phyloP scores from a whole-genome alignment of 2,113 vertebrate genomes.

The Morone saxatilis region DNA sequence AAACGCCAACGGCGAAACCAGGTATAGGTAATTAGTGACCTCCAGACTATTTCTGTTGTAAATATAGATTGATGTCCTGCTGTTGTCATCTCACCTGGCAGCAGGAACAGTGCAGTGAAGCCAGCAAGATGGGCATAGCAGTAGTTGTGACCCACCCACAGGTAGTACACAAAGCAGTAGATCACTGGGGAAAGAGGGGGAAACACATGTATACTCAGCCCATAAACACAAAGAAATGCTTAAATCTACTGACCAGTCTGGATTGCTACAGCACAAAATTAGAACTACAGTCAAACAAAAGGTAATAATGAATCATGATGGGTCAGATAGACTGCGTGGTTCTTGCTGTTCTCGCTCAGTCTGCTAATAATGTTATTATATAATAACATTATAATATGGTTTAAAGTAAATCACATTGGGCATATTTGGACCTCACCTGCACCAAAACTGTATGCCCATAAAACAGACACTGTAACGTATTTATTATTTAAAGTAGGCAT shows the following conservation, averaged over 20 bases:
- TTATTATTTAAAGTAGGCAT: not conserved
- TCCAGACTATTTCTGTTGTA: not conserved
- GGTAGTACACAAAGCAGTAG: constrained; percentile 82
- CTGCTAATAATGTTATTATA: not conserved
- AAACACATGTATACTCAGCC: not conserved
- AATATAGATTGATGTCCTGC: not conserved
- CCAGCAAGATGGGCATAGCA: constrained; percentile 82
- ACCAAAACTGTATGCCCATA: not conserved
- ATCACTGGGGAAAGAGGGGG: constrained; percentile 79
- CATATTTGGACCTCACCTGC: not conserved
- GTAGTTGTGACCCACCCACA: constrained; percentile 80
- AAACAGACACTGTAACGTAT: not conserved
- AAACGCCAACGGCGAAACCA: no score
- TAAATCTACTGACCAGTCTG: not conserved
- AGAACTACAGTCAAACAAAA: not conserved
- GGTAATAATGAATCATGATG: not conserved
- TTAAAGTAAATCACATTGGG: not conserved
- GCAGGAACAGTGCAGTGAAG: constrained; percentile 80
- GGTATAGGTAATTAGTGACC: no score
- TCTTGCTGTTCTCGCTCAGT: not conserved
- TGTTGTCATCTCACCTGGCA: constrained; percentile 74
- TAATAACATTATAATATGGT: not conserved
- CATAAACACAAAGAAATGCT: not conserved
- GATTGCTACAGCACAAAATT: not conserved
- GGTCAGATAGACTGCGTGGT: not conserved